Conservation (phyloP, 1,140 invertebrate species). For the Euura lappo region DNA sequence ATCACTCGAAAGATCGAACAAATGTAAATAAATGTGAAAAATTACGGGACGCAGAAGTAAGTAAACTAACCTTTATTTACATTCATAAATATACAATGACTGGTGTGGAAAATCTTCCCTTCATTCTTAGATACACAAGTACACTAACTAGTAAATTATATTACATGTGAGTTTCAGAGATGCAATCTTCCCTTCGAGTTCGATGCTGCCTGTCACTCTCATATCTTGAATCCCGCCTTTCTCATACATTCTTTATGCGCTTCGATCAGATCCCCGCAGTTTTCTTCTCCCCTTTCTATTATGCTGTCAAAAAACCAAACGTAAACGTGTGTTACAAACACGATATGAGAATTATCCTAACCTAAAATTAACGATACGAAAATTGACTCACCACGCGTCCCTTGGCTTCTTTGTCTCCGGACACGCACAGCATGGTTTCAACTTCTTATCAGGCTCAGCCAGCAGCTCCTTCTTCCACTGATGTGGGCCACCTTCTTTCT, state of each 20-base stretch:
- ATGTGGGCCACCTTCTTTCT: slow-evolving; percentile 45
- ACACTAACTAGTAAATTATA: neutral
- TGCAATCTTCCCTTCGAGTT: slow-evolving; percentile 36
- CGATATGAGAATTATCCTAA: slow-evolving; percentile 23
- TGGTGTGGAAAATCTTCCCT: neutral
- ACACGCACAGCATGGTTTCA: slow-evolving; percentile 97
- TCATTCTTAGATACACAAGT: neutral
- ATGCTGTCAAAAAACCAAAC: slow-evolving; percentile 75
- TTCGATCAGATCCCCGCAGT: slow-evolving; percentile 90
- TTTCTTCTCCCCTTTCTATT: slow-evolving; percentile 90
- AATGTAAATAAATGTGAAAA: too few relatives aligned
- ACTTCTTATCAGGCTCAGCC: slow-evolving; percentile 69
- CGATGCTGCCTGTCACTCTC: slow-evolving; percentile 48
- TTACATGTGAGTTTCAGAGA: neutral
- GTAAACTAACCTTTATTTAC: neutral
- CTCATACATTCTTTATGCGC: slow-evolving; percentile 97
- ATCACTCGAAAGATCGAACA: too few relatives aligned
- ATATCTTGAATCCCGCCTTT: slow-evolving; percentile 94
- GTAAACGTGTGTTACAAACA: slow-evolving; percentile 19
- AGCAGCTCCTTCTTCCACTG: slow-evolving; percentile 35
- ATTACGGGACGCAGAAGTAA: neutral
- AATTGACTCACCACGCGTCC: slow-evolving; percentile 82
- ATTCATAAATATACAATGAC: neutral
- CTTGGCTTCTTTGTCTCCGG: slow-evolving; percentile 92
- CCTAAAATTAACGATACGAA: neutral